Conservation (phyloP, 2,113 vertebrate species). For the Arvicanthis niloticus region DNA sequence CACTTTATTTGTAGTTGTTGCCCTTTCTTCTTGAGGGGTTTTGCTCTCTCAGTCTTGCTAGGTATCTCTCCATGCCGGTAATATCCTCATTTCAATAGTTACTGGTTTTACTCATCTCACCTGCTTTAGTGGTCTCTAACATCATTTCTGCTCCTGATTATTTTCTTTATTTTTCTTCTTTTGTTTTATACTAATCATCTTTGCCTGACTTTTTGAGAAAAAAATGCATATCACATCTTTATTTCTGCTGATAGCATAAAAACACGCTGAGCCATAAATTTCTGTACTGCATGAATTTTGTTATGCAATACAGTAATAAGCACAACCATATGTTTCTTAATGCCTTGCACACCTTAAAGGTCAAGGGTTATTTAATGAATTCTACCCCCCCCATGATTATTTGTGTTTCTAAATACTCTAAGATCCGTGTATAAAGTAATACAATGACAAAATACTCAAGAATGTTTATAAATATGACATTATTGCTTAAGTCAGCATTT, state of each 20-base stretch:
- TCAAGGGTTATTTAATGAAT: neutral
- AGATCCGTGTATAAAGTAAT: neutral
- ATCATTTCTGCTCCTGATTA: neutral
- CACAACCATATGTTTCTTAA: neutral
- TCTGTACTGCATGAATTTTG: neutral
- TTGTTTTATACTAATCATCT: neutral
- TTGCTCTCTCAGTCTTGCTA: neutral
- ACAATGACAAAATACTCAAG: neutral
- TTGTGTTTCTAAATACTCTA: neutral
- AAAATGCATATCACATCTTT: neutral
- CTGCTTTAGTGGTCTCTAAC: neutral
- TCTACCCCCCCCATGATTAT: neutral
- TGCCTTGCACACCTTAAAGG: neutral
- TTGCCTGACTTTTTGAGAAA: neutral
- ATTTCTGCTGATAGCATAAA: neutral
- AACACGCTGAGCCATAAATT: neutral
- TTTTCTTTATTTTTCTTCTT: neutral
- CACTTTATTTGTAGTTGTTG: neutral
- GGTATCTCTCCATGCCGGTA: neutral
- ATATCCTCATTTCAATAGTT: neutral
- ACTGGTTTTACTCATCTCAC: neutral
- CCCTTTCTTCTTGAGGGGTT: neutral
- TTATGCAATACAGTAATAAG: neutral
- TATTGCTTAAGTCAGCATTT: neutral
- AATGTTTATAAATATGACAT: neutral